phyloP scores from a whole-genome alignment of 2,888 invertebrate genomes.

The Eubasilissa splendida region DNA sequence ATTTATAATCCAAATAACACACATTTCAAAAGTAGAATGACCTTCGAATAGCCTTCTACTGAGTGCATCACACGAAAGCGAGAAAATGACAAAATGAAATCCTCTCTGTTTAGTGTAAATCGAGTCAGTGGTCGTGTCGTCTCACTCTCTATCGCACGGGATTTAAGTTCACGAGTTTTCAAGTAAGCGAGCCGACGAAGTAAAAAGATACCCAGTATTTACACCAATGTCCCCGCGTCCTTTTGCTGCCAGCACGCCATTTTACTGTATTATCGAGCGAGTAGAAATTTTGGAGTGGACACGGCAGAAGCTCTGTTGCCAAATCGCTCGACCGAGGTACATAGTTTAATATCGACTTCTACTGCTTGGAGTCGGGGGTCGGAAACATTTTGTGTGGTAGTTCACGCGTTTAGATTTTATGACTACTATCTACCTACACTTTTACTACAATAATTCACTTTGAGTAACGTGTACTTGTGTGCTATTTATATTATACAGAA shows the following conservation, averaged over 20 bases:
- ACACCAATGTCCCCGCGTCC: neutral
- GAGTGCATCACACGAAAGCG: slow-evolving; percentile 15
- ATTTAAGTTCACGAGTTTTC: neutral
- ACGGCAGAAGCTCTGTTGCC: slow-evolving; percentile 20
- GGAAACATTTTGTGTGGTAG: slow-evolving; percentile 12
- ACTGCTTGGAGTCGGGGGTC: slow-evolving; percentile 24
- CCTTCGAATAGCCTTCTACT: slow-evolving; percentile 12
- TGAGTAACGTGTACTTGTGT: neutral
- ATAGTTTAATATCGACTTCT: slow-evolving; percentile 3
- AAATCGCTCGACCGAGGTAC: neutral
- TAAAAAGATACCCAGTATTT: slow-evolving; percentile 4
- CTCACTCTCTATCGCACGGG: neutral
- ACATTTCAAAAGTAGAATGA: slow-evolving; percentile 6
- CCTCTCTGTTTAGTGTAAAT: slow-evolving; percentile 1
- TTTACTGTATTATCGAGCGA: neutral
- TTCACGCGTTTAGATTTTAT: neutral
- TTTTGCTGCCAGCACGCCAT: neutral
- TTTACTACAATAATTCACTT: neutral
- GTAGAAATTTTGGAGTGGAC: neutral
- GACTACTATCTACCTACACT: neutral
- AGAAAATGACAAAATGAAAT: slow-evolving; percentile 7
- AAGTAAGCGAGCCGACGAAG: neutral
- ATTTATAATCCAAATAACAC: too few species aligned
- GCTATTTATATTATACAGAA: too few species aligned
- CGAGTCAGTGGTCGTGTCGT: neutral